Percentiles rank a stretch among this genome's conserved stretches.
Evolutionary conservation across 2,797 vertebrate species (phyloP).

Genomic region (Mus caroli): DNA sequence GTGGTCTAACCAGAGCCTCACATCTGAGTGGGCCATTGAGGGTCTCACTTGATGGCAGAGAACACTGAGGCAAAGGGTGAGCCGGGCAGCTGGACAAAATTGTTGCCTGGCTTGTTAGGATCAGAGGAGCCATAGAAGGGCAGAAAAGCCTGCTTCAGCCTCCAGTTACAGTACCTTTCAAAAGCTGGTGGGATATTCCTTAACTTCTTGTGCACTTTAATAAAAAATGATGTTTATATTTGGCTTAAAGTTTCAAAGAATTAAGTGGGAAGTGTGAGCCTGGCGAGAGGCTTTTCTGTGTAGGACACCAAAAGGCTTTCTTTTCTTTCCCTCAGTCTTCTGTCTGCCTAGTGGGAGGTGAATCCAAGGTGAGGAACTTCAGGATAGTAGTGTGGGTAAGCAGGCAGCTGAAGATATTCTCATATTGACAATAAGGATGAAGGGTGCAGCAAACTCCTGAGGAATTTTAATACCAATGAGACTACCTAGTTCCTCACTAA

Average conservation of each 20-base stretch:
- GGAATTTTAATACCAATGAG: background rate
- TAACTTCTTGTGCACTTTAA: constrained; percentile 17
- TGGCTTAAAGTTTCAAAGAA: constrained; percentile 47
- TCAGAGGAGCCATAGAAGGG: constrained; percentile 52
- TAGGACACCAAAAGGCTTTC: background rate
- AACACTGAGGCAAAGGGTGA: background rate
- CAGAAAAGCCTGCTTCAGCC: constrained; percentile 26
- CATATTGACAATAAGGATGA: background rate
- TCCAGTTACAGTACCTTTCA: too few species aligned
- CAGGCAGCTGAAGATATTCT: background rate
- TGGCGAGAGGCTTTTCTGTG: background rate
- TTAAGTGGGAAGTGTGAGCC: background rate
- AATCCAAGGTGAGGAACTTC: background rate
- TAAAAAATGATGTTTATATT: constrained; percentile 13
- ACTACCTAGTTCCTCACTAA: background rate
- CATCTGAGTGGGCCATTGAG: background rate
- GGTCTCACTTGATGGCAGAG: background rate
- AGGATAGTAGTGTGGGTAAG: background rate
- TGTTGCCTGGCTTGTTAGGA: background rate
- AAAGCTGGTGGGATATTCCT: constrained; percentile 8
- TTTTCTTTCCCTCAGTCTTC: constrained; percentile 14
- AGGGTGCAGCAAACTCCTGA: background rate
- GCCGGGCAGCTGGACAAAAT: constrained; percentile 8
- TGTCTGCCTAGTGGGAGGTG: background rate
- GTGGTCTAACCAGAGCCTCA: background rate